Evolutionary conservation across 2,113 vertebrate genomes (phyloP).

Genomic region (Parus major): DNA sequence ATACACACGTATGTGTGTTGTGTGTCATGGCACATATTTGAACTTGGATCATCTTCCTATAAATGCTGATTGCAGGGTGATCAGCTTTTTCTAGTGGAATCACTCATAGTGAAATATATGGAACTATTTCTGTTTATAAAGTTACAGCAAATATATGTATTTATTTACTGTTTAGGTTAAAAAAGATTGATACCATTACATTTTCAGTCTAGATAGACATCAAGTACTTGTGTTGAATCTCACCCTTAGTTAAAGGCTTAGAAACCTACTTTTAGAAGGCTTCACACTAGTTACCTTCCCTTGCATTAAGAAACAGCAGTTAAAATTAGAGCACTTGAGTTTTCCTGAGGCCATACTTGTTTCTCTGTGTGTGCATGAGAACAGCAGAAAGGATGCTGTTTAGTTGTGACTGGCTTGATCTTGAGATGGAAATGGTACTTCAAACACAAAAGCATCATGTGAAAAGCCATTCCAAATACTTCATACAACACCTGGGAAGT

Average conservation of each 20-base stretch:
- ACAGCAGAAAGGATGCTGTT: background rate
- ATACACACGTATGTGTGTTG: rapidly evolving
- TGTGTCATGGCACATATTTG: background rate
- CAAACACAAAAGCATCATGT: background rate
- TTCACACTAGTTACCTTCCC: background rate
- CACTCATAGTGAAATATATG: background rate
- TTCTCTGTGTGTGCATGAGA: background rate
- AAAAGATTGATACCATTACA: background rate
- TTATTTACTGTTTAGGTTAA: background rate
- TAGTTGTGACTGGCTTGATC: background rate
- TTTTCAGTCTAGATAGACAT: background rate
- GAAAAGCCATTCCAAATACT: background rate
- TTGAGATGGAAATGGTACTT: background rate
- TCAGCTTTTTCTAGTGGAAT: background rate
- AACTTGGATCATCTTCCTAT: background rate
- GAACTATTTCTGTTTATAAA: background rate
- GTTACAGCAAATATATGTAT: background rate
- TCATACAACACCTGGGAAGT: rapidly evolving
- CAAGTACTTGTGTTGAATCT: background rate
- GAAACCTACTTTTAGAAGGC: background rate
- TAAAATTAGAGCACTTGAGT: background rate
- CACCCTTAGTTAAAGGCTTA: background rate
- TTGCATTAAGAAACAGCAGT: background rate
- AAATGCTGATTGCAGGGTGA: background rate
- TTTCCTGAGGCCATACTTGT: background rate